phyloP scores from a whole-genome alignment of 2,113 vertebrate species.

The Ailurus styani region DNA sequence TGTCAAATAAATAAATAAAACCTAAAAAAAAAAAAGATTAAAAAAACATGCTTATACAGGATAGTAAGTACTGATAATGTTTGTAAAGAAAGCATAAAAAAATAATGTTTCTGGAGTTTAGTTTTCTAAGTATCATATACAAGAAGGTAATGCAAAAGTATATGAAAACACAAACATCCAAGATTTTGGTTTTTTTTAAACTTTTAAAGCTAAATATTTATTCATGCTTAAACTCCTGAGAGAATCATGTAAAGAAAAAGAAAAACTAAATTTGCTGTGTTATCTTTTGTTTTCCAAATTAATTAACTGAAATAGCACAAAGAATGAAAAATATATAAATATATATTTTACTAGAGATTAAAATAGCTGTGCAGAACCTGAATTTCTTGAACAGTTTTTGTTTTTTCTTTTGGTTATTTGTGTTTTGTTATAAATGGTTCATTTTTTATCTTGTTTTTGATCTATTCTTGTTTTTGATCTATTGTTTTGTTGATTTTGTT shows the following conservation, averaged over 20 bases:
- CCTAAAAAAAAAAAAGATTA: too few relatives aligned
- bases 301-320: background rate
- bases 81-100: background rate
- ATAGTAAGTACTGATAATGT: fast-evolving
- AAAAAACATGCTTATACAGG: fast-evolving
- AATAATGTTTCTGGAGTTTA: background rate
- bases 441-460: background rate
- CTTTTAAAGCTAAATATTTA: background rate
- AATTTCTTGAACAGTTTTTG: background rate
- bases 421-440: background rate
- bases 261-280: background rate
- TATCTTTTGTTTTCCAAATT: background rate
- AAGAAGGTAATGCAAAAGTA: background rate
- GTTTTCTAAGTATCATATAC: background rate
- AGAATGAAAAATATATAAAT: background rate
- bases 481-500: background rate
- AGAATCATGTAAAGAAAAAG: background rate
- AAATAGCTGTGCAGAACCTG: background rate
- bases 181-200: background rate
- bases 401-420: background rate
- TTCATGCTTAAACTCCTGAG: background rate
- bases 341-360: background rate
- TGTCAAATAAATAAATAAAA: too few relatives aligned
- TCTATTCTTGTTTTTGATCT: background rate
- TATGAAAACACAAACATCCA: background rate